Conservation (phyloP, 2,797 vertebrate genomes). For the Manis crassicaudata region DNA sequence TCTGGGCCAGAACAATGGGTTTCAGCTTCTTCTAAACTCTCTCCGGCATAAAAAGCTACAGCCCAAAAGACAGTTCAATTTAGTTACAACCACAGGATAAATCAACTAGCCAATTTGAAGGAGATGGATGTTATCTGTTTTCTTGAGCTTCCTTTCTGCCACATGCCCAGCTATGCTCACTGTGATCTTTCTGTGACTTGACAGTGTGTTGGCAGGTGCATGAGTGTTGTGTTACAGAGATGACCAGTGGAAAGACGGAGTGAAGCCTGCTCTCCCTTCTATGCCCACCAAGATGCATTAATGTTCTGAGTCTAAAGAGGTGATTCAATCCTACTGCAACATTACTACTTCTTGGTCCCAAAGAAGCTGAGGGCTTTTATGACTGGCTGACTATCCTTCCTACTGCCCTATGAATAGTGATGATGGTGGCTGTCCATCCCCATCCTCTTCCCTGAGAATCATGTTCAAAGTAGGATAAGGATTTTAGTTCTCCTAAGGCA, state of each 20-base stretch:
- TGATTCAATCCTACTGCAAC: not conserved
- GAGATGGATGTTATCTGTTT: not conserved
- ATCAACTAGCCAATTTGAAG: not conserved
- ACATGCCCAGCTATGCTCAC: not conserved
- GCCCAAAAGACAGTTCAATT: not conserved
- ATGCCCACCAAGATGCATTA: not conserved
- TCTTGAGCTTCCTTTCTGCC: not conserved
- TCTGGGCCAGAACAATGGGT: not conserved
- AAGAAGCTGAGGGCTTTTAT: not conserved
- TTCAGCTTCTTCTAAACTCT: not conserved
- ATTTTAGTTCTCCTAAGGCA: not conserved
- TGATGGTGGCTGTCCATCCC: not conserved
- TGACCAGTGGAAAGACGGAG: not conserved
- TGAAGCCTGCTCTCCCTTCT: not conserved
- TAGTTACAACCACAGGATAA: not conserved
- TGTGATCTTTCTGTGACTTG: not conserved
- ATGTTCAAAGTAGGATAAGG: not conserved
- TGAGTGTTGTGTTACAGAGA: not conserved
- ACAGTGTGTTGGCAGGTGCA: not conserved
- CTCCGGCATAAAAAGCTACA: not conserved
- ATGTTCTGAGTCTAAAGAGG: slow-evolving; percentile 1
- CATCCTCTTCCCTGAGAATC: not conserved
- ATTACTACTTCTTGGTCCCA: not conserved
- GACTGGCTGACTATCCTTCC: not conserved
- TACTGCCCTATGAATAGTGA: not conserved